Base-by-base conservation (phyloP, 1,140 invertebrate species). In the Saxidomus purpurata region DNA sequence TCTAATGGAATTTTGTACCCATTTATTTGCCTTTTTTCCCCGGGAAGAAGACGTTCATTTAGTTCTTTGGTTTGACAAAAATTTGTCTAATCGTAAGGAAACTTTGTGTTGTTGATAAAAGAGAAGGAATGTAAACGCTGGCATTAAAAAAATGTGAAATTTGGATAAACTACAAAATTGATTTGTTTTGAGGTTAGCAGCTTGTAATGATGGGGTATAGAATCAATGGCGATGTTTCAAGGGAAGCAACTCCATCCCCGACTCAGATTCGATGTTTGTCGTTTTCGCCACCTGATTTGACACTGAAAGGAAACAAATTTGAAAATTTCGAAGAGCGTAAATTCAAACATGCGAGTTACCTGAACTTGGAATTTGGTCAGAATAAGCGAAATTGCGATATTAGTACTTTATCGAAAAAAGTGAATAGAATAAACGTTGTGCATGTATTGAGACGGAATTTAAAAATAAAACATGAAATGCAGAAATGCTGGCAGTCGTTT, bases 401-500 rank as follows among this genome's bases (percentile, higher is more conserved):
- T 2, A n/a, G 34, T 36, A 8, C 34, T 6, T 49, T 84, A n/a
- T 84, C 63, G 8, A 63, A 69, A 38, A 84, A 84, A 84, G 59
- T 84, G 36, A 67, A 69, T 19, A 84, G 81, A 84, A 63, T 69
- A n/a, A 69, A 47, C 47, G 55, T 84, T 19, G 59, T 84, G 1
- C 36, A 69, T 61, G 38, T 69, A 1, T 31, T 84, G 22, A 40
- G 43, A 69, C 59, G 61, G 15, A 84, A 69, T 31, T 43, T 67
- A 43, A 67, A 43, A 38, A 25, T 63, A 11, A 84, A 84, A 69
- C 31, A 67, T 59, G 47, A 80, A 9, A 52, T 80, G 40, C 38
- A 59, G 13, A 80, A 63, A 61, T 34, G 49, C n/a, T 81, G 49
- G 79, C 8, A 25, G 4, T 38, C 49, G 19, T 22, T 55, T 2